phyloP scores from a whole-genome alignment of 2,797 vertebrate species.

The Sebastes nivosus region DNA sequence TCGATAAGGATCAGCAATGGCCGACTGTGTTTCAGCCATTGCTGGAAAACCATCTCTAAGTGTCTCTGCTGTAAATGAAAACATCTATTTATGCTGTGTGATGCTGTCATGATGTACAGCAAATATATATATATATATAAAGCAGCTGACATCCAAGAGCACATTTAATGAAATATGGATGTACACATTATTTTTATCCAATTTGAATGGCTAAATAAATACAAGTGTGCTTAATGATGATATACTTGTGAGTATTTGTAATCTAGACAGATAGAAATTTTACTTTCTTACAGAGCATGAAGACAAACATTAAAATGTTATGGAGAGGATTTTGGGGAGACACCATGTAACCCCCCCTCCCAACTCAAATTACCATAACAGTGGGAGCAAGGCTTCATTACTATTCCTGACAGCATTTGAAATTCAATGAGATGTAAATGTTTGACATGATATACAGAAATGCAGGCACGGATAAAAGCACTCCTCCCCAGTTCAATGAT shows the following conservation, averaged over 20 bases:
- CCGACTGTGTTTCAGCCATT: neutral
- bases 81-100: neutral
- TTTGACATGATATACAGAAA: constrained; percentile 86
- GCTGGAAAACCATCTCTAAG: neutral
- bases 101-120: neutral
- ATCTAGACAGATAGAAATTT: neutral
- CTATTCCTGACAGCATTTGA: constrained; percentile 86
- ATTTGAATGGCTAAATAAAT: neutral
- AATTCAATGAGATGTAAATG: constrained; percentile 91
- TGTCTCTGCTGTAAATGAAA: constrained; percentile 20
- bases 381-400: constrained; percentile 85
- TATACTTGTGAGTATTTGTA: neutral
- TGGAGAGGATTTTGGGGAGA: constrained; percentile 66
- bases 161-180: neutral
- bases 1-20: constrained; percentile 5
- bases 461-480: constrained; percentile 79
- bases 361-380: constrained; percentile 85
- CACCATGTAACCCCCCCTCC: constrained; percentile 50
- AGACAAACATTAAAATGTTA: constrained; percentile 68
- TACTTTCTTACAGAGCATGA: constrained; percentile 4
- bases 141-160: neutral
- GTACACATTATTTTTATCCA: neutral
- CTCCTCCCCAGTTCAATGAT: constrained; percentile 79
- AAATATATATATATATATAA: constrained; percentile 2
- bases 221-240: neutral